phyloP scores from a whole-genome alignment of 1,140 invertebrate species.

The Lepidurus apus region DNA sequence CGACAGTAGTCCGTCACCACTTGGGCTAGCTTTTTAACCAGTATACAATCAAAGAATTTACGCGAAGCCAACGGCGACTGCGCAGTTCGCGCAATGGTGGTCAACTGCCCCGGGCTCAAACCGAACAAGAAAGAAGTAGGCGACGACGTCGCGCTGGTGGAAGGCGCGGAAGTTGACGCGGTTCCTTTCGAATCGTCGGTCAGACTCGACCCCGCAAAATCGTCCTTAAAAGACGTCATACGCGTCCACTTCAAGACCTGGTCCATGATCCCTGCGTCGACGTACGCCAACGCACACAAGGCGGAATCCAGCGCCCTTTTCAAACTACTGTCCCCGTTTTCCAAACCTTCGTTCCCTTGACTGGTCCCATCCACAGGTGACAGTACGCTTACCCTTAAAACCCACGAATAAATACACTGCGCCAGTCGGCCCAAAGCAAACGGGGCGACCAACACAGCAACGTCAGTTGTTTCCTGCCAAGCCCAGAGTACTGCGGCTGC shows the following conservation, averaged over 20 bases:
- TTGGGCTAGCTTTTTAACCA: background rate
- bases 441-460: constrained; percentile 35
- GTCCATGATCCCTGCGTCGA: constrained; percentile 67
- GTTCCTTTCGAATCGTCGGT: background rate
- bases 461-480: constrained; percentile 35
- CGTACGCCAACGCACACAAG: constrained; percentile 82
- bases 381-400: background rate
- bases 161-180: background rate
- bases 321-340: constrained; percentile 47
- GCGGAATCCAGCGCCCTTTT: constrained; percentile 73
- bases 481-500: constrained; percentile 75
- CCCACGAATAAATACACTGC: background rate
- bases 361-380: background rate
- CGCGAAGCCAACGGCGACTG: constrained; percentile 57
- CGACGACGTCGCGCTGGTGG: background rate
- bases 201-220: background rate
- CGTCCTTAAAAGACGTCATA: background rate
- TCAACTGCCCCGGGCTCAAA: constrained; percentile 51
- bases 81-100: constrained; percentile 61
- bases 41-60: background rate
- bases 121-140: constrained; percentile 51
- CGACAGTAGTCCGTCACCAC: background rate
- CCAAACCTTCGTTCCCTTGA: background rate
- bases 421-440: constrained; percentile 32
- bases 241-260: constrained; percentile 58